A percentile compares a stretch with the other conserved stretches of the same genome.
Evolutionary conservation across 2,888 invertebrate species (phyloP).

Genomic region (Athalia circularis): DNA sequence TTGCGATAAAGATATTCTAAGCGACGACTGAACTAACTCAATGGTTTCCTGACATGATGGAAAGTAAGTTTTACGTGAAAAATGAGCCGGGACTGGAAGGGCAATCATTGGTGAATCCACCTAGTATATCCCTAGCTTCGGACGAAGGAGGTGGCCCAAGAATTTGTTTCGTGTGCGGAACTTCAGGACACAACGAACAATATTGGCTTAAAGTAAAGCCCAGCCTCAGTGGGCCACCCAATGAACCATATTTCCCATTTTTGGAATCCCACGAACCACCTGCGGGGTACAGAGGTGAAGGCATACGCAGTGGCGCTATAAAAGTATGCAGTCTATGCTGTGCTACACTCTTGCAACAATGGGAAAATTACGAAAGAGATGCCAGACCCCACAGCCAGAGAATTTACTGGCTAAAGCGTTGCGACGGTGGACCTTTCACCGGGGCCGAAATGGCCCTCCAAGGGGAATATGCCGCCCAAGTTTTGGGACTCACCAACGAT

Average conservation of each 20-base stretch:
- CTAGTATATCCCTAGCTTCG: slow-evolving; percentile 56
- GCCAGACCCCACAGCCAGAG: slow-evolving; percentile 90
- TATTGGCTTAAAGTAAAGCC: slow-evolving; percentile 81
- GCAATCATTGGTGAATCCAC: slow-evolving; percentile 65
- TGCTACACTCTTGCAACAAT: slow-evolving; percentile 90
- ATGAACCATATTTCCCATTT: slow-evolving; percentile 93
- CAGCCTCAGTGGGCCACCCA: slow-evolving; percentile 79
- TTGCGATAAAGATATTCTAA: slow-evolving; percentile 6
- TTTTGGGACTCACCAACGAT: slow-evolving; percentile 85
- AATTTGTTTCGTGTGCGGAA: slow-evolving; percentile 85
- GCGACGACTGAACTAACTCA: slow-evolving; percentile 51
- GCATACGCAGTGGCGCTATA: slow-evolving; percentile 74
- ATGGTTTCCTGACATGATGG: slow-evolving; percentile 75
- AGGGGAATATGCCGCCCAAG: slow-evolving; percentile 94
- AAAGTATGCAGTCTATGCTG: slow-evolving; percentile 91
- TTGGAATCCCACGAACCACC: slow-evolving; percentile 93
- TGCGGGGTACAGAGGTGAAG: slow-evolving; percentile 80
- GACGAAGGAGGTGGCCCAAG: slow-evolving; percentile 62
- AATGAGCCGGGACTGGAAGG: slow-evolving; percentile 80
- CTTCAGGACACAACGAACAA: slow-evolving; percentile 79
- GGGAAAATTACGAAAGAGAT: slow-evolving; percentile 92
- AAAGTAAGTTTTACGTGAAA: slow-evolving; percentile 82
- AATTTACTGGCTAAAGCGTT: slow-evolving; percentile 94
- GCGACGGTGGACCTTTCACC: slow-evolving; percentile 92
- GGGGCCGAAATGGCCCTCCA: slow-evolving; percentile 93